A percentile compares a stretch with the other conserved stretches of the same genome.
These are phyloP conservation scores for Crypturellus undulatus DNA, from an alignment of 2,113 vertebrate genomes.

Conservation along the genomic window DNA sequence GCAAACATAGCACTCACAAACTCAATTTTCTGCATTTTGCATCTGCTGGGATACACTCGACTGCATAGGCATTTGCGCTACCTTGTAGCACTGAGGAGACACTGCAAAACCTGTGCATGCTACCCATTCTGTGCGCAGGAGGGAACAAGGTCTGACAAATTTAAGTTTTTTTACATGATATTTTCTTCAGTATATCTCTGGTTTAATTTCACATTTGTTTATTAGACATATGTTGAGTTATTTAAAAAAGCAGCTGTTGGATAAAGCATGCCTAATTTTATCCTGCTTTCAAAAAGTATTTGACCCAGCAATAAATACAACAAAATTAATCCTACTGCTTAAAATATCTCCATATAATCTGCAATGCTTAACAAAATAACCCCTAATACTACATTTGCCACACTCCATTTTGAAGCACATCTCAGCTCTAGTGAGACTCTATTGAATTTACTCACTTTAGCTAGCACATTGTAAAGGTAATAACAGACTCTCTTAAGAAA, in stretches of 20 bases:
- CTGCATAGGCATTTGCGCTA: background rate
- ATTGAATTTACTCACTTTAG: constrained; percentile 44
- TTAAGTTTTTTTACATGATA: rapidly evolving
- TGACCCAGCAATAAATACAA: background rate
- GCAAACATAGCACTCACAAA: background rate
- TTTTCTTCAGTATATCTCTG: background rate
- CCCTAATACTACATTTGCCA: background rate
- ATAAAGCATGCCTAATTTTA: constrained; percentile 5
- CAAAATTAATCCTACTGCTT: constrained; percentile 27
- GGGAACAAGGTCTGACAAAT: background rate
- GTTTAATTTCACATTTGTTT: background rate
- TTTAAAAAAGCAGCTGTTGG: background rate
- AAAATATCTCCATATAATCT: background rate
- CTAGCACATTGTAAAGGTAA: constrained; percentile 31
- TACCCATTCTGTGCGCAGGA: background rate
- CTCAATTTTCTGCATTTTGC: background rate
- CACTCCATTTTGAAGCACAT: constrained; percentile 24
- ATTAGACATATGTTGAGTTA: background rate
- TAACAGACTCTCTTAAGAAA: constrained; percentile 46
- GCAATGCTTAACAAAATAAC: background rate
- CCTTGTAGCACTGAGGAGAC: background rate
- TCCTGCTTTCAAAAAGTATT: constrained; percentile 20
- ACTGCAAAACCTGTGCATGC: background rate
- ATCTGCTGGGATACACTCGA: background rate
- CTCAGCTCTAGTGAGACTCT: background rate